Evolutionary conservation across 2,888 invertebrate genomes (phyloP).

Genomic region (Machimus atricapillus): DNA sequence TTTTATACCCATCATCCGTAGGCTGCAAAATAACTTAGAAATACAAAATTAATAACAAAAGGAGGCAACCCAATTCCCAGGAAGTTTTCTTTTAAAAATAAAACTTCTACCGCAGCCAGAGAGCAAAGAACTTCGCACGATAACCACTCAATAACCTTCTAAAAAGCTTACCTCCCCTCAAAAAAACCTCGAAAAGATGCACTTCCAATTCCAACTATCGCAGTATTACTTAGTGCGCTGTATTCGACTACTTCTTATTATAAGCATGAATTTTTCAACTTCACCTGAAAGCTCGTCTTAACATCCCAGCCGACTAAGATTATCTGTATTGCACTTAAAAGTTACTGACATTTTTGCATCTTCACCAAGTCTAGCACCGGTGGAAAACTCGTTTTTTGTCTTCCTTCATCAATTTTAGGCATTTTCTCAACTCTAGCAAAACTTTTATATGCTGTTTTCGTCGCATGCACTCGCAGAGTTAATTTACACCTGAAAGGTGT

Average conservation of each 20-base stretch:
- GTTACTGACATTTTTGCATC: not conserved
- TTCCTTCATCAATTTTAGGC: not conserved
- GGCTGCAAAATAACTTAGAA: not conserved
- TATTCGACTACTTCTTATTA: not conserved
- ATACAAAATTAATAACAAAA: not conserved
- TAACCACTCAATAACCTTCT: not conserved
- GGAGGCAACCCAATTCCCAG: not conserved
- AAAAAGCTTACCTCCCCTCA: not conserved
- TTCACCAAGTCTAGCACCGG: not conserved
- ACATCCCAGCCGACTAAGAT: not conserved
- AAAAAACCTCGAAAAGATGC: not conserved
- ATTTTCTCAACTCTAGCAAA: not conserved
- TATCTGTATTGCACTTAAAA: not conserved
- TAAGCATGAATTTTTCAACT: not conserved
- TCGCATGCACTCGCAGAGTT: not conserved
- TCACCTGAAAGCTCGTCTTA: not conserved
- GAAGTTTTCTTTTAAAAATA: not conserved
- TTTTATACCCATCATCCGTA: not conserved
- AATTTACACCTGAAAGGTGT: constrained; percentile 8
- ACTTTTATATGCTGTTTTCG: constrained; percentile 1
- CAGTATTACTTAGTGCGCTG: not conserved
- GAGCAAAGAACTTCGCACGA: not conserved
- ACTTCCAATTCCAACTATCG: not conserved
- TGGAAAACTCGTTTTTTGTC: not conserved
- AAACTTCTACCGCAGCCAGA: not conserved